Base-by-base conservation (phyloP, 1,140 invertebrate genomes). In the Drepana arcuata region DNA sequence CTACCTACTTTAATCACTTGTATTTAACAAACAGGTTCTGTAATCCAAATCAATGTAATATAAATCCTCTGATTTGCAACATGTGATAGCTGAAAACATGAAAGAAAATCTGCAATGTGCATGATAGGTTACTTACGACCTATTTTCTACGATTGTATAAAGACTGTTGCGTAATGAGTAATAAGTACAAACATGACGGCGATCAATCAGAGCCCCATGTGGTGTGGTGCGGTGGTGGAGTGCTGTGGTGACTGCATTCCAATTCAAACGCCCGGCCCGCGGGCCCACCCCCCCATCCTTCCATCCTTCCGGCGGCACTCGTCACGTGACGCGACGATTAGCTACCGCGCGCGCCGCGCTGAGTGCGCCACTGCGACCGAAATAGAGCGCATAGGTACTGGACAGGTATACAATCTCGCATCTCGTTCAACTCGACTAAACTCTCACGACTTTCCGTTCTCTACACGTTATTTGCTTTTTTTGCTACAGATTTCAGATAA, bases 301-400 rank as follows among this genome's bases (percentile, higher is more conserved):
- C 61, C 77, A 66, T 75, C 65, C 74, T 79, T 77, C 77, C 68
- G 71, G 68, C 65, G 71, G 68, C 65, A 66, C 52, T 61, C 62
- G 70, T 74, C 74, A 79, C 77, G 74, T 79, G 72, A 79, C 72
- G 61, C 63, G 71, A 56, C 72, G 74, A 81, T 81, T 77, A 79
- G 72, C 73, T 62, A 59, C 61, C 60, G 75, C 73, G 72, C 71
- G 73, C 75, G 69, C 69, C 65, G 72, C 77, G 61, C 61, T 59
- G 75, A 75, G 72, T 72, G 73, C 75, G 69, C 69, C 65, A 74
- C 77, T 59, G 72, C 62, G 70, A 81, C 77, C 70, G 68, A 81
- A 81, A 81, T 81, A 81, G 72, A 77, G 71, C 67, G 63, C 61
- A 53, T 59, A 63, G n/a, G n/a, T n/a, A n/a, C n/a, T n/a, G n/a